These are phyloP conservation scores for Drosophila sulfurigaster DNA, from an alignment of 1,140 invertebrate genomes.

Conservation along the genomic window DNA sequence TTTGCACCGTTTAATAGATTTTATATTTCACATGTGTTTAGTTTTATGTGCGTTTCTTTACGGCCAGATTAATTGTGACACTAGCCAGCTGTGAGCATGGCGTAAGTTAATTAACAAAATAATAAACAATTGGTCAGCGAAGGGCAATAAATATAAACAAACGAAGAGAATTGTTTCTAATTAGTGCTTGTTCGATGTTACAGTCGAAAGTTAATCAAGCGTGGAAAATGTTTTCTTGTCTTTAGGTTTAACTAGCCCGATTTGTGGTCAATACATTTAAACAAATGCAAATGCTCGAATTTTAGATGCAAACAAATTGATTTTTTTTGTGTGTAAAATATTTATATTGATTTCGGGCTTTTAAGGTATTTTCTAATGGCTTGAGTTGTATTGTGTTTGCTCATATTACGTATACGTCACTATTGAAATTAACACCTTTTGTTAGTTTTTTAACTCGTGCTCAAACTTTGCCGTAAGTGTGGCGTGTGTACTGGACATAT, in stretches of 20 bases:
- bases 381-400: slow-evolving; percentile 49
- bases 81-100: neutral
- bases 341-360: slow-evolving; percentile 5
- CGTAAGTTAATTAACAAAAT: slow-evolving; percentile 48
- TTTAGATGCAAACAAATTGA: neutral
- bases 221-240: neutral
- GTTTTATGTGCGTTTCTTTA: slow-evolving; percentile 35
- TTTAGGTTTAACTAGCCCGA: neutral
- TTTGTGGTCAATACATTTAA: slow-evolving; percentile 1
- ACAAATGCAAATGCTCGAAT: neutral
- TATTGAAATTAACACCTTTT: slow-evolving; percentile 57
- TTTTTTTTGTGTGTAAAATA: neutral
- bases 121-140: slow-evolving; percentile 42
- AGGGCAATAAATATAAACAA: slow-evolving; percentile 16
- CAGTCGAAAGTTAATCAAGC: slow-evolving; percentile 10
- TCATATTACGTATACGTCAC: slow-evolving; percentile 65
- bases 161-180: slow-evolving; percentile 30
- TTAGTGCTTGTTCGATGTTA: neutral
- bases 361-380: slow-evolving; percentile 2
- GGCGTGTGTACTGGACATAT: slow-evolving; percentile 36
- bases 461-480: slow-evolving; percentile 22
- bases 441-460: slow-evolving; percentile 19
- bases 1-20: neutral
- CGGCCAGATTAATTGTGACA: neutral
- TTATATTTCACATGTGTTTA: slow-evolving; percentile 34